Evolutionary conservation across 2,797 vertebrate genomes (phyloP), one percentile per base, ranked within the genome.

Genomic region (Danio aesculapii): DNA sequence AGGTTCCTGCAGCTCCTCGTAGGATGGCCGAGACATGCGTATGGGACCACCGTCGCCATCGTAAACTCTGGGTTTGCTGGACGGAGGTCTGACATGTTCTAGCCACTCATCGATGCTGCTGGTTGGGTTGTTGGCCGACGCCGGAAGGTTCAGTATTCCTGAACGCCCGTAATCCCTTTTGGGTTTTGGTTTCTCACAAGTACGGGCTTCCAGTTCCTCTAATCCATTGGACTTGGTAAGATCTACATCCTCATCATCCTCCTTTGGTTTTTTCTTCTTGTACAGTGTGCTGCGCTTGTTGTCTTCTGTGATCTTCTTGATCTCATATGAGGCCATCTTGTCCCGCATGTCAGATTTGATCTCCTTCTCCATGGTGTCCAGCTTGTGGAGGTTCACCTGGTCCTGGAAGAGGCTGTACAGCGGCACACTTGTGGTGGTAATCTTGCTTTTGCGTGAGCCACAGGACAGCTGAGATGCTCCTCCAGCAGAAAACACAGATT

Each of bases 331-430:
- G 0, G 94, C 91, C 95, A 99, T 97, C 89, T 96, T 98, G 84
- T 88, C 94, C 86, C 93, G 94, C 92, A 98, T 95, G 83, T 96
- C 97, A 6, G 92, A 91, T 75, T 96, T 95, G 58, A 97, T 94
- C 87, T 97, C 96, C 77, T 92, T 95, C 88, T 99, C 96, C 84
- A 96, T 97, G 77, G 90, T 92, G 61, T 93, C 91, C 46, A 99
- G 93, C 75, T 96, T 96, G 49, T 92, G 91, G 2, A 99, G 92
- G 89, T 99, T 88, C 9, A 99, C 92, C 2, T 96, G 92, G 90
- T 98, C 98, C 4, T 96, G 95, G 87, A 99, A 99, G 77, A 99
- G 96, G 86, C 97, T 96, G 86, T 93, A 98, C 11, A 97, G 89
- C 0, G 97, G 97, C 30, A 96, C 96, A 76, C 97, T 97, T 69